A percentile compares a stretch with the other conserved stretches of the same genome.
These are phyloP conservation scores for Caenorhabditis sinica DNA, from an alignment of 2,888 invertebrate species.

Conservation along the genomic window DNA sequence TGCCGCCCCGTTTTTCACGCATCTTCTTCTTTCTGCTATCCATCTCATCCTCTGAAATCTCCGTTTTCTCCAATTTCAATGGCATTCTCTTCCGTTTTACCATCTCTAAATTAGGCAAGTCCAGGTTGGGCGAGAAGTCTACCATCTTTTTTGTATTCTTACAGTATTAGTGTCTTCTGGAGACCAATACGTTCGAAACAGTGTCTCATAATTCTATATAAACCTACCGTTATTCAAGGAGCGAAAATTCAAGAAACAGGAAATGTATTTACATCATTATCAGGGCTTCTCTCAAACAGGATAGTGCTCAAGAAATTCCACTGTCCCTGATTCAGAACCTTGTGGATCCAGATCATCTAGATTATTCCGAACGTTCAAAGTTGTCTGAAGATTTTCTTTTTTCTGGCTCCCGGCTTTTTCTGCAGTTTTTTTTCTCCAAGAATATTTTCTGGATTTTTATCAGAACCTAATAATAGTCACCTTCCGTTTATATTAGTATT, in stretches of 20 bases:
- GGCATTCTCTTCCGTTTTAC: conserved; percentile 15
- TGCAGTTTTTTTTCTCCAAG: neutral
- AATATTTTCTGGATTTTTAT: neutral
- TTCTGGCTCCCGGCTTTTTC: neutral
- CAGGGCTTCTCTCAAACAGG: no score
- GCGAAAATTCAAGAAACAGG: no score
- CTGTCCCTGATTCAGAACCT: no score
- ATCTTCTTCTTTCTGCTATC: conserved; percentile 31
- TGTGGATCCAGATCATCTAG: no score
- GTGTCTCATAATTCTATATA: no score
- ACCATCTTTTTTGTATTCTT: neutral
- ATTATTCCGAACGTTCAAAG: no score
- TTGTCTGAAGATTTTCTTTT: no score
- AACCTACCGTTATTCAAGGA: no score
- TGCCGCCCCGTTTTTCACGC: conserved; percentile 48
- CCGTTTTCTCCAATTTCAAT: conserved; percentile 25
- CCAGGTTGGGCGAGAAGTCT: neutral
- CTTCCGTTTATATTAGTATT: conserved; percentile 37
- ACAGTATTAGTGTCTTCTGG: no score
- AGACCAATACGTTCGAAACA: no score
- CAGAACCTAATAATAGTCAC: conserved; percentile 39
- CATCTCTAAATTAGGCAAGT: conserved; percentile 14
- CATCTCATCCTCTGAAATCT: conserved; percentile 55
- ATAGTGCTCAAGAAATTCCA: no score
- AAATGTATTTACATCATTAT: no score